A percentile compares a stretch with the other conserved stretches of the same genome.
Conservation (phyloP, 64 coral and sea anemone species). For the Hydrozoanthus tunicans region DNA sequence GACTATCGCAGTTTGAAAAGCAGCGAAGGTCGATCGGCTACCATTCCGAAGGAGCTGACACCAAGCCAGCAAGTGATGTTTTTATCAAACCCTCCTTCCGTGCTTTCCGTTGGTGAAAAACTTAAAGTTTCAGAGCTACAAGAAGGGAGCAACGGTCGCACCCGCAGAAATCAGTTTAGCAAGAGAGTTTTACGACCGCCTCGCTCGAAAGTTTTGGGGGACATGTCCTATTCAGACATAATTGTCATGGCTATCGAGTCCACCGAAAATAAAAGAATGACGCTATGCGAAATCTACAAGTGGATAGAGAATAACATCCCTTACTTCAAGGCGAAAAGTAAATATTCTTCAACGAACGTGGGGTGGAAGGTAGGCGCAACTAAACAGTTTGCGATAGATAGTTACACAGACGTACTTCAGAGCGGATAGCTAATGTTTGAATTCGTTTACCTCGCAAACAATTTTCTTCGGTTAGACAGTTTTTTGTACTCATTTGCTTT, state of each 20-base stretch:
- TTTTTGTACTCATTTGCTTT: too few relatives aligned
- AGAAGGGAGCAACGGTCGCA: not conserved
- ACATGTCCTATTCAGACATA: slow-evolving; percentile 37
- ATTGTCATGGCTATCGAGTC: slow-evolving; percentile 44
- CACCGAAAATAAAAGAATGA: slow-evolving; percentile 13
- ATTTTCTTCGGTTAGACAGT: too few relatives aligned
- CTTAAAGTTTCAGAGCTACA: not conserved
- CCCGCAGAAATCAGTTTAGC: not conserved
- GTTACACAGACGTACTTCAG: too few relatives aligned
- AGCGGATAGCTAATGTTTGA: too few relatives aligned
- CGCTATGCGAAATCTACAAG: slow-evolving; percentile 19
- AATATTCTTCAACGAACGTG: not conserved
- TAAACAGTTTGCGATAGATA: too few relatives aligned
- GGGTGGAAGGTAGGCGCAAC: slow-evolving; percentile 18
- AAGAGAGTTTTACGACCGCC: not conserved
- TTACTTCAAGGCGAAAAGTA: slow-evolving; percentile 25
- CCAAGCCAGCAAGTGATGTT: not conserved
- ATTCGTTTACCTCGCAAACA: too few relatives aligned
- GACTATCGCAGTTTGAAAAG: not conserved
- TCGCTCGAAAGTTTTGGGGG: slow-evolving; percentile 33
- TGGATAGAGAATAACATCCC: slow-evolving; percentile 42
- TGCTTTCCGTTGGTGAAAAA: not conserved
- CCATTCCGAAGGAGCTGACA: not conserved
- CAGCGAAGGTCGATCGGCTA: not conserved
- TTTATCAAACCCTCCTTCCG: not conserved